Evolutionary conservation across 2,797 vertebrate species (phyloP), one percentile per base, ranked within the genome.

Genomic region (Bradypus variegatus): DNA sequence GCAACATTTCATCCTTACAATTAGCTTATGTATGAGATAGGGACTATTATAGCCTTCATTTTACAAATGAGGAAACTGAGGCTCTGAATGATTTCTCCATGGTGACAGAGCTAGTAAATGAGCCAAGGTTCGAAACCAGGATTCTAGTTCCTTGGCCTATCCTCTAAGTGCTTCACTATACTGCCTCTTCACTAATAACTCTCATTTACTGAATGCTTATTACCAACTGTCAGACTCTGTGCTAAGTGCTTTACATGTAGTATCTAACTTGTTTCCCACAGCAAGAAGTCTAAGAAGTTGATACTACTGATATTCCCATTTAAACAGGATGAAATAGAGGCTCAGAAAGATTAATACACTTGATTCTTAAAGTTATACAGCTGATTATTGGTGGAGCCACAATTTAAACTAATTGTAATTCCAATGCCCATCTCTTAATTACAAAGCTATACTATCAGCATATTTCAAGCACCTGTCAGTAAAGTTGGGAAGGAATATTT

Each of bases 401-500:
- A 45, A 15, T 38, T 91, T 78, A 81, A 64, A 41, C 23, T 58
- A 45, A 10, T 1, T 25, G n/a, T 53, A 80, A 55, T 15, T 78
- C 89, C 53, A 29, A 64, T 14, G 58, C 13, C 27, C 27, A 10
- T 36, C 33, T 93, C 58, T 65, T 86, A 91, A 73, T 70, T 53
- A 60, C 18, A 65, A 88, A 75, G 62, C 13, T 83, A 18, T 55
- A 33, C 10, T 67, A 15, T 72, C 65, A 79, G 58, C 15, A 18
- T 12, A 67, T 31, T 91, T 27, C n/a, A 88, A 92, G n/a, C 21
- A 91, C 65, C 62, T 69, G 58, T 84, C 58, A 65, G 72, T 90
- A 69, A 91, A 67, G 23, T 2, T 93, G 50, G 64, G n/a, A 65
- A 95, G 48, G 70, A 91, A 89, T 85, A 67, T 65, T 55, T 78